Conservation (phyloP, 2,797 vertebrate species). For the Crax fasciolata region DNA sequence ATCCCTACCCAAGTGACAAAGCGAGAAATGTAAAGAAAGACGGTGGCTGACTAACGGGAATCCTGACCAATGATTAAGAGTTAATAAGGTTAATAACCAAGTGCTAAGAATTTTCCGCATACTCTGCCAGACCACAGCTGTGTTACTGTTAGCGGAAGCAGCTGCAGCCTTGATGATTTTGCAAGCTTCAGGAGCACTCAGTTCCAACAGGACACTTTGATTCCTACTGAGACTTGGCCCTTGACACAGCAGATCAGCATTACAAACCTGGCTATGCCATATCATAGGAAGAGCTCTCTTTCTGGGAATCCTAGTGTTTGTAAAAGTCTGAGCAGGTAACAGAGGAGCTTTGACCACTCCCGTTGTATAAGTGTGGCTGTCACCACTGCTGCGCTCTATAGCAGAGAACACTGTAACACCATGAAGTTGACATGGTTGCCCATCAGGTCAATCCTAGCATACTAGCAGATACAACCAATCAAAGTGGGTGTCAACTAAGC, state of each 20-base stretch:
- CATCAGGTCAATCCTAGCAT: neutral
- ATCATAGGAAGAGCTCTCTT: neutral
- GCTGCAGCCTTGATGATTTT: neutral
- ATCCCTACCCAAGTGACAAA: neutral
- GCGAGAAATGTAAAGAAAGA: neutral
- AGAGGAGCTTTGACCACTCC: neutral
- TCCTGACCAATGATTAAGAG: neutral
- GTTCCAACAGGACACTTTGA: neutral
- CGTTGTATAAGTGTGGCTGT: accelerated
- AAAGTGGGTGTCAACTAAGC: neutral
- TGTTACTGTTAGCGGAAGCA: neutral
- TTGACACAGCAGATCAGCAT: neutral
- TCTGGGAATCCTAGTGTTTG: neutral
- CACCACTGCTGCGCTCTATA: neutral
- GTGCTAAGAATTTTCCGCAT: neutral
- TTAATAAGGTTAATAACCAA: neutral
- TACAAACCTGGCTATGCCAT: neutral
- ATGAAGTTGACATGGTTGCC: neutral
- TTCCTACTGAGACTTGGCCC: neutral
- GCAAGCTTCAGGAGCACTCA: neutral
- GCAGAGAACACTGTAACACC: accelerated
- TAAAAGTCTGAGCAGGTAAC: neutral
- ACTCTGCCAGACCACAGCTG: neutral
- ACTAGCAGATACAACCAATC: neutral
- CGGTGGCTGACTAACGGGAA: neutral